Base-by-base conservation (phyloP, 2,113 vertebrate species). In the Neolamprologus sp. region DNA sequence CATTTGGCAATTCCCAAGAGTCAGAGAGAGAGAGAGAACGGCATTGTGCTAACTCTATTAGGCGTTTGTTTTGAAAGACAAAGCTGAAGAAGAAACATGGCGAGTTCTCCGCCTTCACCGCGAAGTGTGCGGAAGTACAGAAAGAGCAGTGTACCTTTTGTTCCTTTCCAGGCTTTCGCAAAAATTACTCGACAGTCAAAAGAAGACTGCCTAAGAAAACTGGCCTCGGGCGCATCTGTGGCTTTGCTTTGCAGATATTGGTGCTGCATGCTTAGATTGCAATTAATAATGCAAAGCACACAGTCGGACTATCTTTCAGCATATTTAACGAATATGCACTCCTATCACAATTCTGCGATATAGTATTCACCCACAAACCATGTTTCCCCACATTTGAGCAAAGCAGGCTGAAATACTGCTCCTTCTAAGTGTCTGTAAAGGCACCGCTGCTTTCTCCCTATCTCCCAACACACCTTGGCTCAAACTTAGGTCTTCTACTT, bases 391-490 rank as follows among this genome's bases (percentile, higher is more conserved):
- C 58, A 85, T 84, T 91, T 65, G 31, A 63, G 73, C 58, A 83
- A 80, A 87, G 79, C 51, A 37, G 78, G 54, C 58, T 58, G 80
- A 5, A 87, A 83, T 31, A 65, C 53, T 47, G n/a, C 54, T 68
- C 49, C 45, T 80, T 71, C 47, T 68, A 28, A 45, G 11, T 81
- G 81, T 88, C 79, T 87, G 16, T 11, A 73, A 71, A 57, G 31
- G 55, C 45, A 81, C 65, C 37, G 10, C 86, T 78, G 83, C 54
- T 26, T 51, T 40, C 80, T 16, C 53, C 13, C 84, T 92, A 94
- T 94, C 94, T 93, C 83, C 75, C 87, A 92, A 81, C 87, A 92
- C 92, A 95, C 91, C 94, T 93, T 88, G 86, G 81, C 89, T 87
- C 82, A 84, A 90, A 87, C 51, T 42, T 85, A 31, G 75, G 83